Evolutionary conservation across 2,113 vertebrate genomes (phyloP), one percentile per base, ranked within the genome.

Genomic region (Nesogale talazaci): DNA sequence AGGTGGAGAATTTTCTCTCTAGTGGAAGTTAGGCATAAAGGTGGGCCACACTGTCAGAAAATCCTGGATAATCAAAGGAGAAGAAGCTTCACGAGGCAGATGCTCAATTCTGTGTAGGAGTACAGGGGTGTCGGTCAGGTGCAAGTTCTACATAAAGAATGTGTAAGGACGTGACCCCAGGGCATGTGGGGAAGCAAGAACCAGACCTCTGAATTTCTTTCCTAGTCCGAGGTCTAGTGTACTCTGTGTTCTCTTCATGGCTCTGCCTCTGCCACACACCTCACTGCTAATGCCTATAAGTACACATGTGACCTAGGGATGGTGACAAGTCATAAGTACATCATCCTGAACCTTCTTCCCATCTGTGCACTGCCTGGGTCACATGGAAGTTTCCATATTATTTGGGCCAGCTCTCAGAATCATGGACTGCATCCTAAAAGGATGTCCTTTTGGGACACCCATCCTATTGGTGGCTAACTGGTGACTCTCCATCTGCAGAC

Each of bases 271-370:
- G 78, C 93, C 91, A 93, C 1, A 1, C 15, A 70, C 14, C 40
- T 74, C 84, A 92, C 92, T 95, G 88, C 84, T 96, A 80, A 95
- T 79, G 80, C n/a, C 75, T 56, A 17, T 82, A 83, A 95, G 86
- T 84, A 17, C 81, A 96, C 91, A 91, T 89, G 93, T 96, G 95
- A 91, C 90, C 94, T 93, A 93, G 91, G 46, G 89, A 82, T 87
- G 59, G 83, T 91, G 74, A 69, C 67, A 89, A 93, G 81, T 86
- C 77, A 82, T 93, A 93, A 94, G 46, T 10, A 52, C 46, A 95
- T 92, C 86, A 83, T 95, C 77, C 69, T 11, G 6, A 88, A 83
- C 57, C 34, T 92, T 88, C 90, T 52, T 95, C 74, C n/a, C 82
- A 59, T 52, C 40, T 25, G 0, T 89, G 40, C 1, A 0, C n/a